A percentile compares a stretch with the other conserved stretches of the same genome.
Evolutionary conservation across 2,888 invertebrate genomes (phyloP).

Genomic region (Meiosimyza decipiens): DNA sequence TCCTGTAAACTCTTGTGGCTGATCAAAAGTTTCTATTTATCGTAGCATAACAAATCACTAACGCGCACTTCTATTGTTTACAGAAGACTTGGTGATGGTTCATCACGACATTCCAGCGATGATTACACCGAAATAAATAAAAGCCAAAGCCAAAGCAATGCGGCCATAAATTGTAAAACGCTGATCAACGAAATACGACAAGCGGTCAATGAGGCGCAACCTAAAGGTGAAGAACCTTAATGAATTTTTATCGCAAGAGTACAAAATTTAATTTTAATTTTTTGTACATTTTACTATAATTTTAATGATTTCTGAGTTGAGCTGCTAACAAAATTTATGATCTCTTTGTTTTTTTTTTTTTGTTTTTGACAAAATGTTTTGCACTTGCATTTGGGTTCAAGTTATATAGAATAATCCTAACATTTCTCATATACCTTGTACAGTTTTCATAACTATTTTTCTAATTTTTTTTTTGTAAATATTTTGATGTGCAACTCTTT

Average conservation of each 20-base stretch:
- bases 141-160: constrained; percentile 70
- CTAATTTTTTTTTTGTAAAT: constrained; percentile 27
- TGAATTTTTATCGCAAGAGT: neutral
- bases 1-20: too few relatives aligned
- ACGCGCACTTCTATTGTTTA: constrained; percentile 18
- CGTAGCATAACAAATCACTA: too few relatives aligned
- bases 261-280: too few relatives aligned
- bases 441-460: constrained; percentile 19
- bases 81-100: constrained; percentile 67
- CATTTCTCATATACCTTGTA: constrained; percentile 21
- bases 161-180: constrained; percentile 81
- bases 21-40: too few relatives aligned
- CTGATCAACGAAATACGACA: constrained; percentile 88
- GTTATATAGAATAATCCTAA: neutral
- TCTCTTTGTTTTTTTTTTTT: constrained; percentile 9
- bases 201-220: constrained; percentile 89
- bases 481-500: constrained; percentile 4
- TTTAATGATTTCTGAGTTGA: too few relatives aligned
- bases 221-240: constrained; percentile 74
- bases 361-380: neutral
- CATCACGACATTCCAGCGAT: constrained; percentile 73
- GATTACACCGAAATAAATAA: constrained; percentile 73
- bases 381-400: too few relatives aligned
- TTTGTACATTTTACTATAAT: too few relatives aligned
- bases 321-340: neutral